Evolutionary conservation across 1,140 invertebrate species (phyloP).

Genomic region (Oryzaephilus surinamensis): DNA sequence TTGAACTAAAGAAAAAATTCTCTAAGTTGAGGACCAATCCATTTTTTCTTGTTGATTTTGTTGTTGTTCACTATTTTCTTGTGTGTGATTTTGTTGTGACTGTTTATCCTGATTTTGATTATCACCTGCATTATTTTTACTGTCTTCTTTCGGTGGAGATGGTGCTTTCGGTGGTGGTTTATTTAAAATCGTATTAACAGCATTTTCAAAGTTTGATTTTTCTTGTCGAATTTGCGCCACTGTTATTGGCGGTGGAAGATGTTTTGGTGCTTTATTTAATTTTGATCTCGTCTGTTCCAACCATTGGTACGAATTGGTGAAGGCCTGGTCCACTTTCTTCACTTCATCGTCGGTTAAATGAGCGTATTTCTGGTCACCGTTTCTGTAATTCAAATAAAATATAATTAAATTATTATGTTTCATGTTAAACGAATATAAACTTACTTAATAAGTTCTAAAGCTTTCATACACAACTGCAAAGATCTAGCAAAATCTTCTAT

Average conservation of each 20-base stretch:
- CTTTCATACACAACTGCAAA: slow-evolving; percentile 66
- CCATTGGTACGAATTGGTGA: slow-evolving; percentile 54
- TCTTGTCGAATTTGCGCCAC: slow-evolving; percentile 65
- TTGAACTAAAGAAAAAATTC: background rate
- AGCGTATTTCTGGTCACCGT: slow-evolving; percentile 53
- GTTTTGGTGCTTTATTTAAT: slow-evolving; percentile 47
- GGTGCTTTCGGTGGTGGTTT: slow-evolving; percentile 74
- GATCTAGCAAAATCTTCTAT: slow-evolving; percentile 65
- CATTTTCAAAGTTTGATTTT: slow-evolving; percentile 56
- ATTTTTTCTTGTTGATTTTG: slow-evolving; percentile 25
- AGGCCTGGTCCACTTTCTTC: slow-evolving; percentile 51
- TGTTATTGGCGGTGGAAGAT: slow-evolving; percentile 59
- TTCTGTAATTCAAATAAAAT: slow-evolving; percentile 10
- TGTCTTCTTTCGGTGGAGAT: slow-evolving; percentile 41
- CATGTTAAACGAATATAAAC: slow-evolving; percentile 14
- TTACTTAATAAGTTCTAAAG: slow-evolving; percentile 53
- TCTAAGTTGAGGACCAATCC: slow-evolving; percentile 23
- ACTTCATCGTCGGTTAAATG: slow-evolving; percentile 76
- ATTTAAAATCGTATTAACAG: slow-evolving; percentile 63
- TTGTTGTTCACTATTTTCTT: slow-evolving; percentile 12
- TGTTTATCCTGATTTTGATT: slow-evolving; percentile 17
- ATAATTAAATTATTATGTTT: background rate
- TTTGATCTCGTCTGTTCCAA: slow-evolving; percentile 57
- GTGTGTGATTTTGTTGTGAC: slow-evolving; percentile 8
- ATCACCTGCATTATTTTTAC: slow-evolving; percentile 14